phyloP scores from a whole-genome alignment of 2,888 invertebrate genomes.

The Trachelus troglodyta region DNA sequence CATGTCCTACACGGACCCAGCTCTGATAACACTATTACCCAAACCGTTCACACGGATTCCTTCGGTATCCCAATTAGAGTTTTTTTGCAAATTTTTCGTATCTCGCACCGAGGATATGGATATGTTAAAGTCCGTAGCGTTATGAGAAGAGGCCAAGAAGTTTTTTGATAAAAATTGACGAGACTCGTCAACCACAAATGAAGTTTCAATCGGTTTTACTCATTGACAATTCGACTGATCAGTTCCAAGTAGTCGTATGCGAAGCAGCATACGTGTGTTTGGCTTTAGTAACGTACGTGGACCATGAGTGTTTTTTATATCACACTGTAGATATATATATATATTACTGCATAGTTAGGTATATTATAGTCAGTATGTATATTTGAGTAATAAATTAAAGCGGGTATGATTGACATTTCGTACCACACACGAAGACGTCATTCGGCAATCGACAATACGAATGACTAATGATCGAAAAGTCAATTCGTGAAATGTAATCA shows the following conservation, averaged over 20 bases:
- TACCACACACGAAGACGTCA: conserved; percentile 10
- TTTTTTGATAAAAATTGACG: conserved; percentile 23
- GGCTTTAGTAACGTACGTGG: background rate
- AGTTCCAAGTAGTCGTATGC: conserved; percentile 17
- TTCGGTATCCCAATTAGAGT: conserved; percentile 39
- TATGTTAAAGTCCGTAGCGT: background rate
- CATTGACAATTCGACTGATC: conserved; percentile 23
- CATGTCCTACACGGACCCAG: conserved; percentile 59
- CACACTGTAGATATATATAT: background rate
- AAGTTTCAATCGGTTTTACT: conserved; percentile 22
- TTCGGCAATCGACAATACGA: background rate
- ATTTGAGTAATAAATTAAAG: conserved; percentile 7
- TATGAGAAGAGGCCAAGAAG: background rate
- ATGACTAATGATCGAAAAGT: conserved; percentile 8
- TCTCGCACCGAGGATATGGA: background rate
- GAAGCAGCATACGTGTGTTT: background rate
- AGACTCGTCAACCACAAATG: conserved; percentile 29
- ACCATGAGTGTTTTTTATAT: background rate
- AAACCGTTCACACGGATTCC: conserved; percentile 50
- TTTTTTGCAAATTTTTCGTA: background rate
- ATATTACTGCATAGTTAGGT: background rate
- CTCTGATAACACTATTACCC: conserved; percentile 60
- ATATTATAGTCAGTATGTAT: background rate
- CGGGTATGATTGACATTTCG: conserved; percentile 5
- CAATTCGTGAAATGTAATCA: conserved; percentile 4